Base-by-base conservation (phyloP, 2,888 invertebrate genomes). In the Eubasilissa splendida region DNA sequence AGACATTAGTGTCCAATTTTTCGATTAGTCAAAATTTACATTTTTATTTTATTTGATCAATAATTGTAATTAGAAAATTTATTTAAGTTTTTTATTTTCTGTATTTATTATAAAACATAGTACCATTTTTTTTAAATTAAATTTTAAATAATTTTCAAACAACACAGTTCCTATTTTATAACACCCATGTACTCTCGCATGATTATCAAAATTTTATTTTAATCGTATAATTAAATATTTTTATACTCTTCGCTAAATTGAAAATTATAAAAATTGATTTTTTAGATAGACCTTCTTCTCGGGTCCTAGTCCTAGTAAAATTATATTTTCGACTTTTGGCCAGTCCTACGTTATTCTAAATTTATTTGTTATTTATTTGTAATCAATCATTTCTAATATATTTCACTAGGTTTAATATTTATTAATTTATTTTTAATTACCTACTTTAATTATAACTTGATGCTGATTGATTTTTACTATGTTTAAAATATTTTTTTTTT, bases 311-410 rank as follows among this genome's bases (percentile, higher is more conserved):
- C 60, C 77, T 68, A 77, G 63, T 53, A 58, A 80, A 71, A 73
- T 33, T 53, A 22, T 74, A 65, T 76, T 82, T 70, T 71, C 58
- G 50, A 78, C 54, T 79, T 83, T 83, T 65, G 80, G 83, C 80
- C 79, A 80, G 80, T 80, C 14, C 81, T 83, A 65, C 70, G 73
- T 75, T 74, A 79, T 71, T 79, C 12, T 50, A 12, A n/a, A 68
- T 42, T 52, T 50, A 14, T 3, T 65, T 31, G 68, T 68, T 68
- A 68, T 50, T 68, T 68, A 68, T n/a, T 66, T 66, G 33, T 63
- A 74, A 80, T 63, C 33, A 68, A 80, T 59, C 33, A 80, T 65
- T 71, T 78, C 9, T 65, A 56, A 54, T 70, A 42, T 81, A 68
- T 60, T 56, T 76, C 58, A 58, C 11, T 82, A 50, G 42, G 14